Evolutionary conservation across 2,113 vertebrate species (phyloP).

Genomic region (Boulengeromyrus knoepffleri): DNA sequence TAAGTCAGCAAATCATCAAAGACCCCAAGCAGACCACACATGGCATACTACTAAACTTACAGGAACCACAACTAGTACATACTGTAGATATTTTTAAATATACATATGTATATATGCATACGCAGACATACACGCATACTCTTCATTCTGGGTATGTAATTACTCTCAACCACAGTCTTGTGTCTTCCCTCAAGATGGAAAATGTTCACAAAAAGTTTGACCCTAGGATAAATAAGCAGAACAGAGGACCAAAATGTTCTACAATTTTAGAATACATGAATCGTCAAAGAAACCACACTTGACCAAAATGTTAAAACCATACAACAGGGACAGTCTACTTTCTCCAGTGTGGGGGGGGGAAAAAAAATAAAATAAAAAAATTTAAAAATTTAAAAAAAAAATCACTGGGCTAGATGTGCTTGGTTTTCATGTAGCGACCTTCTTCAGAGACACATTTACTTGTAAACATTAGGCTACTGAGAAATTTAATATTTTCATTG

Average conservation of each 20-base stretch:
- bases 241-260: neutral
- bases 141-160: neutral
- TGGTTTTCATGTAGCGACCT: neutral
- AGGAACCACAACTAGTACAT: neutral
- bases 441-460: neutral
- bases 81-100: slow-evolving; percentile 3
- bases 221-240: neutral
- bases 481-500: neutral
- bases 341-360: neutral
- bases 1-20: neutral
- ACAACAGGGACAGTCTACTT: neutral
- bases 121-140: neutral
- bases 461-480: neutral
- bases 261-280: neutral
- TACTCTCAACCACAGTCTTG: neutral
- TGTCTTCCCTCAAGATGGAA: neutral
- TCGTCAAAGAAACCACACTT: neutral
- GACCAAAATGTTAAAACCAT: neutral
- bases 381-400: neutral
- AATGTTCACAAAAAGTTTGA: neutral
- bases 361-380: neutral
- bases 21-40: neutral
- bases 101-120: neutral
- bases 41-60: neutral
- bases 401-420: neutral